Evolutionary conservation across 2,888 invertebrate genomes (phyloP).

Genomic region (Napeogenes sylphis): DNA sequence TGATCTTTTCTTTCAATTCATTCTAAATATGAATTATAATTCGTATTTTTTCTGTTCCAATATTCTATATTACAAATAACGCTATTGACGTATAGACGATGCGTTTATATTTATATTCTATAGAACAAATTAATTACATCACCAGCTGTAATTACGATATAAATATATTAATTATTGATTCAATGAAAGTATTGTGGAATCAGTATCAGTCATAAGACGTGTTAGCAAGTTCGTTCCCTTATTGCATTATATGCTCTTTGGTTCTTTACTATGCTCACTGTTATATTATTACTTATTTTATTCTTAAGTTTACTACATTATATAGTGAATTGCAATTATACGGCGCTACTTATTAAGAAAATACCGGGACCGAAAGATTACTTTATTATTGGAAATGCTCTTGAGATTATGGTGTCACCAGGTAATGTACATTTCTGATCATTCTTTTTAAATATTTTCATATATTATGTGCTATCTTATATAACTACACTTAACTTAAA

Average conservation of each 20-base stretch:
- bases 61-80: no score
- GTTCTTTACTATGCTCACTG: conserved; percentile 4
- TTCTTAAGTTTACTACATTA: conserved; percentile 28
- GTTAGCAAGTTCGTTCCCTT: not conserved
- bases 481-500: no score
- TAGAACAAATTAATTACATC: no score
- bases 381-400: conserved; percentile 33
- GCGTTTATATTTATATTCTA: no score
- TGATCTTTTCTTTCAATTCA: no score
- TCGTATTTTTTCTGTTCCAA: no score
- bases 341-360: conserved; percentile 40
- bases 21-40: no score
- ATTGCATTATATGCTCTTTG: no score
- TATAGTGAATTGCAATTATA: conserved; percentile 34
- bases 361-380: conserved; percentile 44
- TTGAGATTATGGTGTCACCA: conserved; percentile 25
- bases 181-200: not conserved
- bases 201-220: not conserved
- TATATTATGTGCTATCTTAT: no score
- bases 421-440: conserved; percentile 11
- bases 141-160: no score
- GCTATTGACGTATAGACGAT: no score
- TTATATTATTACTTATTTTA: conserved; percentile 7
- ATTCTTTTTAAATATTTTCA: not conserved
- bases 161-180: no score